Percentiles rank a stretch among this genome's conserved stretches.
Evolutionary conservation across 2,888 invertebrate genomes (phyloP).

Genomic region (Chrysolina oricalcia): DNA sequence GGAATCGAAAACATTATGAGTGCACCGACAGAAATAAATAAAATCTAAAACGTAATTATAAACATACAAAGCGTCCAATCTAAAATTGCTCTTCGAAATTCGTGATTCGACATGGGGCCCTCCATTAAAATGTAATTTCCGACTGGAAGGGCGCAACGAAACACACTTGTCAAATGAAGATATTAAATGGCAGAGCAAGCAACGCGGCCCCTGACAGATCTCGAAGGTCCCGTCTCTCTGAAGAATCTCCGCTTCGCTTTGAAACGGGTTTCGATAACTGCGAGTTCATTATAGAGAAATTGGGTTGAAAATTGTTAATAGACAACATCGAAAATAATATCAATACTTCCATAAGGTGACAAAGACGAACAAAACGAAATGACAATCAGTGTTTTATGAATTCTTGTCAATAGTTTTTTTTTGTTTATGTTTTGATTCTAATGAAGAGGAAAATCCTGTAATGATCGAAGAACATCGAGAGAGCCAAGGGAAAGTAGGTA

Average conservation of each 20-base stretch:
- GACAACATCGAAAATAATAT: too few species aligned
- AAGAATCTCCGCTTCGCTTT: not conserved
- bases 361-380: too few species aligned
- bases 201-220: slow-evolving; percentile 29
- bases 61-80: slow-evolving; percentile 42
- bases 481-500: too few species aligned
- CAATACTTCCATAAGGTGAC: too few species aligned
- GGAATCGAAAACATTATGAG: slow-evolving; percentile 10
- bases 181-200: slow-evolving; percentile 49
- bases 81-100: slow-evolving; percentile 34
- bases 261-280: slow-evolving; percentile 29
- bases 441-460: too few species aligned
- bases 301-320: not conserved
- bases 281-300: slow-evolving; percentile 21
- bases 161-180: slow-evolving; percentile 56
- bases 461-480: too few species aligned
- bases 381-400: too few species aligned
- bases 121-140: slow-evolving; percentile 48
- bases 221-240: slow-evolving; percentile 5
- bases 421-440: too few species aligned
- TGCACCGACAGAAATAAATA: slow-evolving; percentile 29
- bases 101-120: slow-evolving; percentile 42
- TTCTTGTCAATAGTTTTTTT: too few species aligned
- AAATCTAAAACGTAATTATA: slow-evolving; percentile 42
- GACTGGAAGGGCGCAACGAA: slow-evolving; percentile 51